Base-by-base conservation (phyloP, 2,888 invertebrate species). In the Meghimatium bilineatum region DNA sequence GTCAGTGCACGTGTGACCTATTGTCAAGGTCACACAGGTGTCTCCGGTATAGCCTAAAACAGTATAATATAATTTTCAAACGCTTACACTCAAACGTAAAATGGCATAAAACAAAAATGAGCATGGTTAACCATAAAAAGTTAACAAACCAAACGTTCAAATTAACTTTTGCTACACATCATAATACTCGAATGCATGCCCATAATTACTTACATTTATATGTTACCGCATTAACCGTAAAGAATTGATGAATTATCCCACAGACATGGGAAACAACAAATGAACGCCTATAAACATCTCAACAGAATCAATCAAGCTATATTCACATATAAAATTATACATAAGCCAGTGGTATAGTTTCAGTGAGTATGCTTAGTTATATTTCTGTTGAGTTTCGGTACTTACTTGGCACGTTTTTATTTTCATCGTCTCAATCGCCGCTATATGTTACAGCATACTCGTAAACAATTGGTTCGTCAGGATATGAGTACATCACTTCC, bases 391-490 rank as follows among this genome's bases (percentile, higher is more conserved):
- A 36, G 75, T 63, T 63, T 20, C 26, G 77, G 60, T 71, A 52
- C 81, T 81, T 72, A 80, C 63, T 52, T 52, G 26, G 81, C 81
- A 72, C 23, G 17, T 52, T 23, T 29, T 56, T 60, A 23, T 63
- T 74, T 63, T 44, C 60, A 56, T 38, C 44, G 60, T 26, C 60
- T 63, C 38, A 60, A 63, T 81, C 38, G 74, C 44, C n/a, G 63
- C 56, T 56, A 56, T 71, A 36, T 49, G 71, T 81, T 81, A 52
- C 81, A 72, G 63, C 34, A 36, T 26, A 29, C 81, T 63, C 80
- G 85, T 85, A 85, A 85, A 85, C 83, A 85, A 85, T 80, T 38
- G 78, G 81, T 49, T 83, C 77, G 83, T 78, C 44, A 67, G 85
- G 85, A 74, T 44, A 78, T 14, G 17, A 20, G 1, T 6, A n/a